These are phyloP conservation scores for Spondyliosoma cantharus DNA, from an alignment of 2,797 vertebrate species.

Conservation along the genomic window DNA sequence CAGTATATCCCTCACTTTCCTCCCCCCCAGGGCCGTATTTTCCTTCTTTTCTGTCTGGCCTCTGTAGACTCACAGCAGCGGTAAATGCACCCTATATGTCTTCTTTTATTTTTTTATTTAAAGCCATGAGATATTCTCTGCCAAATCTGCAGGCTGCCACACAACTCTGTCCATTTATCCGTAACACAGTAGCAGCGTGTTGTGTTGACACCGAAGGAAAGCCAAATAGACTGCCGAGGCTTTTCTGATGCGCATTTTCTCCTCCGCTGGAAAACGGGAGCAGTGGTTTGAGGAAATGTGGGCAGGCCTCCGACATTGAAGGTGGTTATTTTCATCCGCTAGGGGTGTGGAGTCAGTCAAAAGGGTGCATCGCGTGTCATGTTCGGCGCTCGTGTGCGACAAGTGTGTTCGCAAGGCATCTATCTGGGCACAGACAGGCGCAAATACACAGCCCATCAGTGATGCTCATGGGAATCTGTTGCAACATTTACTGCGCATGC, in stretches of 20 bases:
- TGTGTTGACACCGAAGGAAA: slow-evolving; percentile 49
- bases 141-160: slow-evolving; percentile 49
- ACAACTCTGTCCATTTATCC: slow-evolving; percentile 46
- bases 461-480: neutral
- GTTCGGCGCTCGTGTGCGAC: neutral
- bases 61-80: slow-evolving; percentile 42
- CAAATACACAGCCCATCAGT: neutral
- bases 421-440: neutral
- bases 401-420: neutral
- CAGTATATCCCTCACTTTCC: slow-evolving; percentile 56
- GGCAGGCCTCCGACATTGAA: slow-evolving; percentile 38
- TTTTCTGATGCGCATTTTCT: slow-evolving; percentile 35
- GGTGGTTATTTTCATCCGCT: slow-evolving; percentile 37
- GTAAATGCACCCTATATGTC: slow-evolving; percentile 50
- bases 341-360: neutral
- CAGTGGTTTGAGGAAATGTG: slow-evolving; percentile 32
- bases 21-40: slow-evolving; percentile 53
- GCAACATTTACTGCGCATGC: neutral
- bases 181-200: slow-evolving; percentile 40
- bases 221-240: slow-evolving; percentile 28
- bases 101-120: slow-evolving; percentile 34
- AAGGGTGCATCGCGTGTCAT: slow-evolving; percentile 8
- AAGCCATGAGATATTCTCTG: slow-evolving; percentile 41
- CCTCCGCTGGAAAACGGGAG: slow-evolving; percentile 32
- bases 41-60: slow-evolving; percentile 12